phyloP scores from a whole-genome alignment of 1,140 invertebrate species.

The Lordiphosa mommai region DNA sequence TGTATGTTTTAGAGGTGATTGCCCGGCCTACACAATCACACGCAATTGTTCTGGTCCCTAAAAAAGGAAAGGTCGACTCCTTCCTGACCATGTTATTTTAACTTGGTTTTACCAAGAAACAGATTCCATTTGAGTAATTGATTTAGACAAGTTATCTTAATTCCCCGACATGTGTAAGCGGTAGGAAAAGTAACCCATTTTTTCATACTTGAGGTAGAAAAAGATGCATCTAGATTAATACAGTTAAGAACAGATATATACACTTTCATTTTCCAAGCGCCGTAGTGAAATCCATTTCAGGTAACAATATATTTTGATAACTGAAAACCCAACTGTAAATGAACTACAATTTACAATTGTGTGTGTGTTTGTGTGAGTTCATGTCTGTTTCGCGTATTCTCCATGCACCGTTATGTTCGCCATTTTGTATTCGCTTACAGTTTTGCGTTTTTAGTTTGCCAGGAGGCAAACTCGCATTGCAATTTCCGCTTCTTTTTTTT shows the following conservation, averaged over 20 bases:
- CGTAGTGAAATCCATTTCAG: conserved; percentile 31
- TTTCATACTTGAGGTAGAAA: not conserved
- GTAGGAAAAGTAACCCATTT: not conserved
- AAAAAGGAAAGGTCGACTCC: too few species aligned
- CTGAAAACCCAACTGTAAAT: conserved; percentile 36
- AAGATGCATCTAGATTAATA: not conserved
- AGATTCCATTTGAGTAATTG: too few species aligned
- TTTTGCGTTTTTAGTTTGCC: conserved; percentile 16
- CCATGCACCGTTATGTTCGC: conserved; percentile 65
- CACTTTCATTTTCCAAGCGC: conserved; percentile 13
- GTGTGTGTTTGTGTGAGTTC: too few species aligned
- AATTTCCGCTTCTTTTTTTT: conserved; percentile 52
- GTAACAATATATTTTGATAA: conserved; percentile 35
- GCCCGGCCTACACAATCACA: too few species aligned
- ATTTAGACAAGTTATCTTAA: too few species aligned
- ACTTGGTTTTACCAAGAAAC: too few species aligned
- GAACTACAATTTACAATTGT: conserved; percentile 25
- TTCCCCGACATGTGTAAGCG: conserved; percentile 10
- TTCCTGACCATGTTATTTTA: too few species aligned
- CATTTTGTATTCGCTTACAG: conserved; percentile 64
- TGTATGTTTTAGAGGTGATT: too few species aligned
- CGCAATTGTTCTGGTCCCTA: too few species aligned
- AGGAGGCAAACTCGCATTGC: conserved; percentile 47
- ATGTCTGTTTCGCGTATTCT: conserved; percentile 20
- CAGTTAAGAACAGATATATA: conserved; percentile 15